Conservation (phyloP, 2,888 invertebrate species). For the Pyralis farinalis region DNA sequence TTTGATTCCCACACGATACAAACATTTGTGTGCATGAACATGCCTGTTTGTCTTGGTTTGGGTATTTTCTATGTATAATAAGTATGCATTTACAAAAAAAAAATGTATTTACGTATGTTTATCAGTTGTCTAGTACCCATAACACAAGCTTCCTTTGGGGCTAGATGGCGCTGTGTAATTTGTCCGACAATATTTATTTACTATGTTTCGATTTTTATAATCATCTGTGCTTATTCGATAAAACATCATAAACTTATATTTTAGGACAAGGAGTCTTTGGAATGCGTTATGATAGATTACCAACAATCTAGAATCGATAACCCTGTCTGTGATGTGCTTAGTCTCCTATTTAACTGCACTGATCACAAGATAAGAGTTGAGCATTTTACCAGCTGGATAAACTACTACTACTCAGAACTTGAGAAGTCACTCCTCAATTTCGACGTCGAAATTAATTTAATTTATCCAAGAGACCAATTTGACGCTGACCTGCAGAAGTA, state of each 20-base stretch:
- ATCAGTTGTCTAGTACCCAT: too few species aligned
- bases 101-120: too few species aligned
- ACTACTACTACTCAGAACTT: conserved; percentile 27
- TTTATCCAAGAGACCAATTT: conserved; percentile 33
- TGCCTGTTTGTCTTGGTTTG: too few species aligned
- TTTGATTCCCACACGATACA: too few species aligned
- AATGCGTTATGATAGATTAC: conserved; percentile 41
- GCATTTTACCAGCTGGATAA: conserved; percentile 27
- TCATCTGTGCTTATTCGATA: too few species aligned
- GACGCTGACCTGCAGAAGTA: conserved; percentile 33
- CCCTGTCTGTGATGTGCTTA: conserved; percentile 35
- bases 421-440: conserved; percentile 26
- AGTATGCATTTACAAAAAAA: too few species aligned
- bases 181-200: too few species aligned
- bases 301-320: conserved; percentile 32
- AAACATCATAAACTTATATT: not conserved
- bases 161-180: too few species aligned
- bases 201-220: too few species aligned
- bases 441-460: conserved; percentile 26
- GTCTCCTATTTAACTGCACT: conserved; percentile 39
- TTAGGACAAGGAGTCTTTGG: conserved; percentile 28
- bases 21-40: too few species aligned
- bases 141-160: too few species aligned
- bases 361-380: conserved; percentile 30
- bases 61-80: too few species aligned